Percentiles rank a stretch among this genome's conserved stretches.
These are phyloP conservation scores for Pogonocichla stellata DNA, from an alignment of 2,113 vertebrate species.

Conservation along the genomic window DNA sequence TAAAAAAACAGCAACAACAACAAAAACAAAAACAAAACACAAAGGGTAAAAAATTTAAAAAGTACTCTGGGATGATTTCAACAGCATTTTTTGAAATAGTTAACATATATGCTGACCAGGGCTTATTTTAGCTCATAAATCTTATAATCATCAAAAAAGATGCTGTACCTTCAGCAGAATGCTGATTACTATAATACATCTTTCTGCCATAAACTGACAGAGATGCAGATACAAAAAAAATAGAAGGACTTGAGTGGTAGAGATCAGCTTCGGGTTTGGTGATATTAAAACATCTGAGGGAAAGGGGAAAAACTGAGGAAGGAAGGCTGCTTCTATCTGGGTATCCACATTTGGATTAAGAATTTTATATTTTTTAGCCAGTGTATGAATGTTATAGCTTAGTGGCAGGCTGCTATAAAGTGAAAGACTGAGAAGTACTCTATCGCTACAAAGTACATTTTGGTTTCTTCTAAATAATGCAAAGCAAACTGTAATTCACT, in stretches of 20 bases:
- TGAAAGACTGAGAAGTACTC: not conserved
- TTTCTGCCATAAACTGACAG: constrained; percentile 14
- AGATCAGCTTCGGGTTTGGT: not conserved
- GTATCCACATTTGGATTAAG: not conserved
- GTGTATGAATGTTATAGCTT: not conserved
- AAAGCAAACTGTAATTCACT: not conserved
- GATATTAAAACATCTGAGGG: not conserved
- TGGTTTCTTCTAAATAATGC: not conserved
- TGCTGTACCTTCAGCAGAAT: constrained; percentile 7
- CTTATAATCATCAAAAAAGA: not conserved
- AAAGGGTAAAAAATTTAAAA: not conserved
- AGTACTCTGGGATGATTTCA: not conserved
- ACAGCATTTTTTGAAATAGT: not conserved
- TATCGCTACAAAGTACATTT: not conserved
- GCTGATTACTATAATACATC: not conserved
- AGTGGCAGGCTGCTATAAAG: not conserved
- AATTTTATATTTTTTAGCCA: not conserved
- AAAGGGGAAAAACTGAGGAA: not conserved
- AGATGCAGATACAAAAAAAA: not conserved
- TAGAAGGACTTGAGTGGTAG: not conserved
- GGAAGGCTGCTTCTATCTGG: not conserved
- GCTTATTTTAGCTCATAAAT: constrained; percentile 4
- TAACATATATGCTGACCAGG: not conserved
- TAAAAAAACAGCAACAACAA: too few relatives aligned
- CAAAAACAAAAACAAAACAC: too few relatives aligned